Evolutionary conservation across 2,113 vertebrate species (phyloP), one percentile per base, ranked within the genome.

Genomic region (Protobothrops mucrosquamatus): DNA sequence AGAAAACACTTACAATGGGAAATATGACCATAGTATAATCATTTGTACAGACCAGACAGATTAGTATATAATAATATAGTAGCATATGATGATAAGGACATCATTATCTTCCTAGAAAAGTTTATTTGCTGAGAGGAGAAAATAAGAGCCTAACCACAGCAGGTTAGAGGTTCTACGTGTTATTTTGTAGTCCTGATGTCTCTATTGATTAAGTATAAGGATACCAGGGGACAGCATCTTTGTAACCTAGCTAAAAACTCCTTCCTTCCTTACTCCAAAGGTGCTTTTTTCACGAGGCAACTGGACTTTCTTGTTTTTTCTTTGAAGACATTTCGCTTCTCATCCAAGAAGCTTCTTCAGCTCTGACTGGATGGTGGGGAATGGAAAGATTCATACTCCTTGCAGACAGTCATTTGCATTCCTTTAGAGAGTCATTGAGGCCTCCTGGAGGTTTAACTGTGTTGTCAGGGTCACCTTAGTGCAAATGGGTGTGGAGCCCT

Each of bases 221-320:
- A 95, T 91, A 95, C 94, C 96, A 94, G 91, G 91, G 95, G 61
- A 56, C 95, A 97, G 96, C 96, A 95, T 87, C 95, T 64, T 94
- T 95, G 90, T 97, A 97, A 97, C 94, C 93, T 93, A 91, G 93
- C 92, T 26, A 51, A 94, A 96, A 96, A 94, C 90, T 61, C 52
- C 8, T 92, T 51, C 55, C 55, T 55, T 56, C 55, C 55, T 10
- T 51, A 9, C 9, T 51, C 48, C 48, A 51, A 51, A 51, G 48
- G 8, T 51, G 48, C 48, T 51, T 51, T 51, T 51, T 51, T 51
- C 48, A 51, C 1, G 8, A 51, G 48, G 8, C 48, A 51, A 10
- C 48, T 51, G 48, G 48, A 51, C 48, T 51, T 51, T 51, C 48
- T 51, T 51, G 48, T 51, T 51, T 51, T 51, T 51, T 51, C 48